Conservation (phyloP, 2,797 vertebrate species). For the Accipiter badius region DNA sequence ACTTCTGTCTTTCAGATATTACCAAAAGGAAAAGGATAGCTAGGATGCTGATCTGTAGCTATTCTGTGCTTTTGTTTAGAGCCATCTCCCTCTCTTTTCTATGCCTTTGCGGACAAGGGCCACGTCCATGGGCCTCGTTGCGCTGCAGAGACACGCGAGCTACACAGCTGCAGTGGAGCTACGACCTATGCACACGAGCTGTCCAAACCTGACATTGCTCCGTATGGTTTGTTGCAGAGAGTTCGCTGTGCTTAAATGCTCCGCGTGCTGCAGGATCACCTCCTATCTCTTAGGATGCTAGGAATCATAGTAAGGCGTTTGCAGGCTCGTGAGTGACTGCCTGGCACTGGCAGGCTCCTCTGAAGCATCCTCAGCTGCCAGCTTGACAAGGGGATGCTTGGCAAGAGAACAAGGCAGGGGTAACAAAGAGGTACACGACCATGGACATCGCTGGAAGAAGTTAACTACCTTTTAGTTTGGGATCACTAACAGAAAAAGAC, state of each 20-base stretch:
- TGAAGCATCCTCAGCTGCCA: rapidly evolving
- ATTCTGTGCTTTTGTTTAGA: background rate
- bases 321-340: background rate
- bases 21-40: background rate
- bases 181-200: rapidly evolving
- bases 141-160: background rate
- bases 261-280: rapidly evolving
- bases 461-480: background rate
- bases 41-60: rapidly evolving
- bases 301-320: background rate
- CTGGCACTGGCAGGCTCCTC: background rate
- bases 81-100: background rate
- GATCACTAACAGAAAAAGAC: background rate
- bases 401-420: background rate
- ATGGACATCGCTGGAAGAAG: rapidly evolving
- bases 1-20: background rate
- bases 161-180: background rate
- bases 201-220: background rate
- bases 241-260: background rate
- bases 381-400: background rate
- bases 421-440: rapidly evolving
- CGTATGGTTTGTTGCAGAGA: background rate
- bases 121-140: background rate
- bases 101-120: background rate
- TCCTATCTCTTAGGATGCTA: background rate